Evolutionary conservation across 2,113 vertebrate species (phyloP).

Genomic region (Tachysurus fulvidraco): DNA sequence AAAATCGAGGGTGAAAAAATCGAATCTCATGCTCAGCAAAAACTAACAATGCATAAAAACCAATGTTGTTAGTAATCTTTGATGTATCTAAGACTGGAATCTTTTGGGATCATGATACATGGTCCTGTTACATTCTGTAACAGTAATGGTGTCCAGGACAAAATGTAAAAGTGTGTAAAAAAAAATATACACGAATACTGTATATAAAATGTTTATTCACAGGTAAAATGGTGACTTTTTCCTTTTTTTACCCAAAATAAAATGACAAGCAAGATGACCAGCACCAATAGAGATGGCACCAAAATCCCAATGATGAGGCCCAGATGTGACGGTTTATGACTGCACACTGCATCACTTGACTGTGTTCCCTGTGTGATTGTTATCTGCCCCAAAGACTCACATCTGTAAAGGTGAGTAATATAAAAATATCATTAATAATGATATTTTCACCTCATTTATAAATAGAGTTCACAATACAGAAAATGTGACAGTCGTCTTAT

Average conservation of each 20-base stretch:
- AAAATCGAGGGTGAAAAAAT: too few relatives aligned
- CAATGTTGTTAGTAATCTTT: too few relatives aligned
- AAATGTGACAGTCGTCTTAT: not conserved
- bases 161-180: too few relatives aligned
- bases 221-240: not conserved
- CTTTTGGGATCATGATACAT: too few relatives aligned
- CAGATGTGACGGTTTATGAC: not conserved
- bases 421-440: too few relatives aligned
- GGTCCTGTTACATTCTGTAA: too few relatives aligned
- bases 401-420: not conserved
- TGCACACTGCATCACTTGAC: slow-evolving; percentile 23
- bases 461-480: not conserved
- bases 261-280: not conserved
- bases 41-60: too few relatives aligned
- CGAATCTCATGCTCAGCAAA: too few relatives aligned
- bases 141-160: too few relatives aligned
- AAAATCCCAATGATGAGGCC: not conserved
- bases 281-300: not conserved
- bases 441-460: not conserved
- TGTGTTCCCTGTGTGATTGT: slow-evolving; percentile 22
- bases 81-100: too few relatives aligned
- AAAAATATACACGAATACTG: too few relatives aligned
- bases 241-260: not conserved
- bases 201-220: not conserved
- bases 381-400: slow-evolving; percentile 5